Base-by-base conservation (phyloP, 2,888 invertebrate species). In the Brachyptera risi region DNA sequence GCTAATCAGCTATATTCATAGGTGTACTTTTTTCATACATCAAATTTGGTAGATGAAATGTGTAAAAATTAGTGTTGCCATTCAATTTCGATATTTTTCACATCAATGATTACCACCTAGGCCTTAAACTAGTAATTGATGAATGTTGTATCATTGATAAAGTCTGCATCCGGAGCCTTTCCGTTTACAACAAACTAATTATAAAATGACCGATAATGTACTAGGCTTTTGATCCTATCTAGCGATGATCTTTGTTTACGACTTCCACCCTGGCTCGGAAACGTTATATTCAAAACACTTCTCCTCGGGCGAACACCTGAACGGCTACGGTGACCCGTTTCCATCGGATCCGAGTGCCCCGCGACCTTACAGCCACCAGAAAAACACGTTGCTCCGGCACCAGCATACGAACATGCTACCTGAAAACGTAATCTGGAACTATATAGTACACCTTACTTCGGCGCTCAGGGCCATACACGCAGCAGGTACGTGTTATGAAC, bases 201-300 rank as follows among this genome's bases (percentile, higher is more conserved):
- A n/a, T n/a, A n/a, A n/a, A n/a, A n/a, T n/a, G n/a, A n/a, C n/a
- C n/a, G 35, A 9, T 35, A n/a, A n/a, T n/a, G n/a, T n/a, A n/a
- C n/a, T 27, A 15, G 27, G 9, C 26, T 7, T 27, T 50, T 19
- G 15, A 56, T 47, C 60, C 7, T 66, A 78, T 80, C 31, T 76
- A 94, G 96, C 98, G 61, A 84, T 97, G 81, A 86, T 98, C 68
- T 90, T 98, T 77, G 94, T 96, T 59, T 98, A 96, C 77, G 95
- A 96, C 73, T 98, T 91, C 78, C 92, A 94, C 79, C 91, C 97
- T 24, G 88, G 89, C 59, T 90, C 94, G 60, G 90, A 90, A 73
- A 96, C 96, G 0, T 76, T 99, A 68, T 81, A 93, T 78, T 82
- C 83, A 68, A 89, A 91, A 72, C 95, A 93, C 78, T 90, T 97